phyloP scores from a whole-genome alignment of 2,888 invertebrate genomes.

The Lymantria dispar region DNA sequence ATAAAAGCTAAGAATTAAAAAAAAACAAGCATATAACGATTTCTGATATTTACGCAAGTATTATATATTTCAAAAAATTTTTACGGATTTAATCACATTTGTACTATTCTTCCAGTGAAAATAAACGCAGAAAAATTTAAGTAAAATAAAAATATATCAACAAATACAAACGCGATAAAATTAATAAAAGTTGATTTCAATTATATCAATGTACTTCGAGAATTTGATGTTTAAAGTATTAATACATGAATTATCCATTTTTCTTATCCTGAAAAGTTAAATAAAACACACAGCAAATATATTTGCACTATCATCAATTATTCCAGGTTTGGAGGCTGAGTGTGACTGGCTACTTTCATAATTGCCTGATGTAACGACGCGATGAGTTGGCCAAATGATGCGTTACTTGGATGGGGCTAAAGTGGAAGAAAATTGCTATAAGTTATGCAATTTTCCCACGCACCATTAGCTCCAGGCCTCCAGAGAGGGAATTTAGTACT shows the following conservation, averaged over 20 bases:
- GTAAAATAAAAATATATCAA: no score
- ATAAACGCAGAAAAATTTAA: no score
- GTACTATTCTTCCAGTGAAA: no score
- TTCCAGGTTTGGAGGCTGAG: conserved; percentile 37
- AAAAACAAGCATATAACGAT: no score
- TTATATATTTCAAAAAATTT: no score
- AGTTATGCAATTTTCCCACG: conserved; percentile 72
- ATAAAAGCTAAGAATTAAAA: no score
- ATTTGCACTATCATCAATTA: conserved; percentile 33
- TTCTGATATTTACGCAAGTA: no score
- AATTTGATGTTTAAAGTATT: no score
- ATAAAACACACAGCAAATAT: conserved; percentile 18
- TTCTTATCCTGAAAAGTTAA: conserved; percentile 1
- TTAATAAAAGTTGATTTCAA: no score
- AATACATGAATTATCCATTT: not conserved
- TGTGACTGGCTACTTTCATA: conserved; percentile 55
- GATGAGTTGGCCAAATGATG: conserved; percentile 60
- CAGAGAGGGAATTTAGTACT: conserved; percentile 59
- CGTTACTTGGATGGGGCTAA: conserved; percentile 54
- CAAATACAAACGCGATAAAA: no score
- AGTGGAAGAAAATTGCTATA: conserved; percentile 70
- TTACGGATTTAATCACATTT: no score
- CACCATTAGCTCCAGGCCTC: conserved; percentile 64
- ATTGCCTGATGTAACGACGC: conserved; percentile 56
- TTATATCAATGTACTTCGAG: no score